phyloP scores from a whole-genome alignment of 2,797 vertebrate species.

The Hyperoplus lanceolatus region DNA sequence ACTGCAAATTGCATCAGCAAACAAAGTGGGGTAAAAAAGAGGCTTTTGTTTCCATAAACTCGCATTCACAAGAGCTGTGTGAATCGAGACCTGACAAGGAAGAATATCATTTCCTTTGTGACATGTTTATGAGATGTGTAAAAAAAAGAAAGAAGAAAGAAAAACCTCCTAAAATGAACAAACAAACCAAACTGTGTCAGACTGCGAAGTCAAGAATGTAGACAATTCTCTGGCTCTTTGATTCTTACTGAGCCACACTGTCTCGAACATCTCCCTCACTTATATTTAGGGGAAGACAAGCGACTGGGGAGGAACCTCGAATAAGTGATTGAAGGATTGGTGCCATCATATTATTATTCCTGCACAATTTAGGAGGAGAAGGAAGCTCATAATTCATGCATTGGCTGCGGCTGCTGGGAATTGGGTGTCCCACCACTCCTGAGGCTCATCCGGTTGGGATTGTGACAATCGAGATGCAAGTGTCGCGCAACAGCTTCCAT shows the following conservation, averaged over 20 bases:
- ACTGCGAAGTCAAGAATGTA: slow-evolving; percentile 28
- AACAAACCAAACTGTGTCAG: slow-evolving; percentile 40
- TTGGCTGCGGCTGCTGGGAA: slow-evolving; percentile 38
- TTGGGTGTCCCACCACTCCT: slow-evolving; percentile 10
- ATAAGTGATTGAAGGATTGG: slow-evolving; percentile 79
- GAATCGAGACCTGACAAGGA: slow-evolving; percentile 25
- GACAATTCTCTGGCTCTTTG: slow-evolving; percentile 37
- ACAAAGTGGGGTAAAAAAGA: slow-evolving; percentile 13
- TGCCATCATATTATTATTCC: slow-evolving; percentile 61
- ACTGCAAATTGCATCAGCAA: slow-evolving; percentile 25
- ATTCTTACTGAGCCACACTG: slow-evolving; percentile 33
- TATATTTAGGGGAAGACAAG: slow-evolving; percentile 43
- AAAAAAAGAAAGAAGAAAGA: slow-evolving; percentile 17
- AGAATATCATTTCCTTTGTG: slow-evolving; percentile 39
- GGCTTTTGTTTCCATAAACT: slow-evolving; percentile 49
- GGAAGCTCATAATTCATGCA: slow-evolving; percentile 76
- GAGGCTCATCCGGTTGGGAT: slow-evolving; percentile 36
- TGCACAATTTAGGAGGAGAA: slow-evolving; percentile 63
- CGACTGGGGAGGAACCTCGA: slow-evolving; percentile 61
- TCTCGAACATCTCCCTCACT: slow-evolving; percentile 22
- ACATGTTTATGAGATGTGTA: slow-evolving; percentile 45
- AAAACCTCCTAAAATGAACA: background rate
- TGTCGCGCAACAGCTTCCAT: slow-evolving; percentile 42
- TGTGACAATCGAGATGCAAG: slow-evolving; percentile 49
- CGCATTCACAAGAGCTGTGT: slow-evolving; percentile 18